These are phyloP conservation scores for Tetramorium bicarinatum DNA, from an alignment of 2,888 invertebrate species.

Conservation along the genomic window DNA sequence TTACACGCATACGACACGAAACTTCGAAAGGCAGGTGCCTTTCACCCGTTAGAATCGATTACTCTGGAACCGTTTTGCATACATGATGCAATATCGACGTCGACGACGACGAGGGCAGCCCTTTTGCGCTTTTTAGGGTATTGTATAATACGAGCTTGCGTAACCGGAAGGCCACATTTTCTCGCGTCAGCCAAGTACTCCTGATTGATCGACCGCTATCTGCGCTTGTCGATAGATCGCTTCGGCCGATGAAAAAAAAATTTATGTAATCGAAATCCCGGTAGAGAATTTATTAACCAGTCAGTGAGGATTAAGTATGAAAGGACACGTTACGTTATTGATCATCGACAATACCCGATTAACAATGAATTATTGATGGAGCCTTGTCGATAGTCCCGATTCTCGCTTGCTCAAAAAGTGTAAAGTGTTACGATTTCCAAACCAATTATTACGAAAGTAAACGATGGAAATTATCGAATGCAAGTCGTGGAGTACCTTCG, in stretches of 20 bases:
- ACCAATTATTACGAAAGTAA: conserved; percentile 24
- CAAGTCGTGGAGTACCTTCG: conserved; percentile 79
- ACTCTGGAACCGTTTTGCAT: conserved; percentile 36
- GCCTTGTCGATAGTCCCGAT: background rate
- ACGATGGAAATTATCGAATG: background rate
- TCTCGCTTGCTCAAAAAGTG: background rate
- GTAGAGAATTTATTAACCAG: conserved; percentile 15
- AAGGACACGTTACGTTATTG: conserved; percentile 20
- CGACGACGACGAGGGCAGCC: background rate
- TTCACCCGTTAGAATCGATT: conserved; percentile 59
- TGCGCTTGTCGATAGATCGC: background rate
- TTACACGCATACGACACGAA: conserved; percentile 30
- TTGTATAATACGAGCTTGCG: conserved; percentile 17
- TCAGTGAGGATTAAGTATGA: background rate
- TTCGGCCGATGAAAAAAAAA: conserved; percentile 5
- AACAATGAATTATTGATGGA: conserved; percentile 3
- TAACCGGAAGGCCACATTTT: conserved; percentile 20
- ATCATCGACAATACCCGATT: background rate
- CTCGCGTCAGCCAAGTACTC: conserved; percentile 1
- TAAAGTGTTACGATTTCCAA: conserved; percentile 6
- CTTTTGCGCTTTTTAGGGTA: conserved; percentile 44
- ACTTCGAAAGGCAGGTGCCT: conserved; percentile 65
- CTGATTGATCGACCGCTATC: background rate
- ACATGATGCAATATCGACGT: conserved; percentile 33
- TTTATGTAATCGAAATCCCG: conserved; percentile 25